Percentiles rank a stretch among this genome's conserved stretches.
Conservation (phyloP, 2,888 invertebrate species). For the Dione vanillae region DNA sequence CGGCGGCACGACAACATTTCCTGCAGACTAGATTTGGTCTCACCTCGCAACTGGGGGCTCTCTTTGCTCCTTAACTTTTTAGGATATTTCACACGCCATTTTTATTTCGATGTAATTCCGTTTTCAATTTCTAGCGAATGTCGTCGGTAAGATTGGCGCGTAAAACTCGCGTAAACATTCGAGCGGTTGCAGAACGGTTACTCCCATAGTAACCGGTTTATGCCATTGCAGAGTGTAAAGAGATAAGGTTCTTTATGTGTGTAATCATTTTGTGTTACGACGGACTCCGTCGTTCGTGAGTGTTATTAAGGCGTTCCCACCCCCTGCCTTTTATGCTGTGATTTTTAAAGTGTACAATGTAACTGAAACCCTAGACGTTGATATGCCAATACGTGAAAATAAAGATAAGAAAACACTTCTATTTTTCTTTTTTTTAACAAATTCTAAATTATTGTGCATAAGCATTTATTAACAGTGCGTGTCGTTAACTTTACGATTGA, state of each 20-base stretch:
- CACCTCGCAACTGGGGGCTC: conserved; percentile 15
- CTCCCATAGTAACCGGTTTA: conserved; percentile 77
- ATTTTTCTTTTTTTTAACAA: not conserved
- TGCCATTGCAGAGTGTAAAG: conserved; percentile 74
- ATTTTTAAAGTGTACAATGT: conserved; percentile 60
- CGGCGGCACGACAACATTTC: conserved; percentile 66
- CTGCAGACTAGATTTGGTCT: conserved; percentile 57
- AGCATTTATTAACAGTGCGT: too few relatives aligned
- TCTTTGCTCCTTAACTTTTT: conserved; percentile 28
- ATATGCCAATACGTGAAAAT: conserved; percentile 8
- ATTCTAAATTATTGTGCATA: not conserved
- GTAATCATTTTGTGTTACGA: conserved; percentile 80
- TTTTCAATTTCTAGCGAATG: conserved; percentile 78
- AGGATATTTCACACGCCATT: conserved; percentile 58
- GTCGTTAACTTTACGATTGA: too few relatives aligned
- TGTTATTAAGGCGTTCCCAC: conserved; percentile 69
- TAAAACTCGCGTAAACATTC: conserved; percentile 81
- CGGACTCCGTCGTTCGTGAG: conserved; percentile 69
- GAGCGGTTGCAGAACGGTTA: conserved; percentile 75
- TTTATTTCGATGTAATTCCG: conserved; percentile 78
- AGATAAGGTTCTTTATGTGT: conserved; percentile 81
- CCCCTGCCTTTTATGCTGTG: conserved; percentile 58
- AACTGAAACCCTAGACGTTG: conserved; percentile 27
- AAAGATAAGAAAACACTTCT: not conserved
- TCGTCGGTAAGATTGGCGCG: conserved; percentile 73